Base-by-base conservation (phyloP, 2,888 invertebrate species). In the Myathropa florea region DNA sequence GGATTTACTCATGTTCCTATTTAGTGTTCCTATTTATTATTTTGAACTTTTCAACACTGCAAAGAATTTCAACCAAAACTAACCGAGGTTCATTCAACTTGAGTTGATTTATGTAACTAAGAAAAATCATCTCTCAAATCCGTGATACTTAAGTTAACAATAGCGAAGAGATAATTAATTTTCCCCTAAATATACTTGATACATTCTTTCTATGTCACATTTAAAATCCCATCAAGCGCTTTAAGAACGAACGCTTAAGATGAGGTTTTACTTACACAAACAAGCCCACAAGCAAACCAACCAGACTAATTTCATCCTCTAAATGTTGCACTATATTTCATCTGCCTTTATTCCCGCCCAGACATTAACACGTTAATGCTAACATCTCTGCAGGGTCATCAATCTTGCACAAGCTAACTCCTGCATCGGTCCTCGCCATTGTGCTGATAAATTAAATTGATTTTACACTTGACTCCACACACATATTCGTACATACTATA, bases 381-480 rank as follows among this genome's bases (percentile, higher is more conserved):
- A 46, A 46, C 46, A 46, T 46, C 46, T 46, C 46, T 46, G 46
- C 46, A 46, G 46, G 46, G 46, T 46, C 28, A 65, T 65, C 46
- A 65, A 65, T 65, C 46, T 65, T 65, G 46, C 14, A 23, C 24
- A 36, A 63, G 21, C 14, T n/a, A 24, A 26, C 64, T 39, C 24
- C 9, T 65, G 12, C 46, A 21, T 26, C 9, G n/a, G n/a, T n/a
- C 24, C 26, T 12, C 64, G 26, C 64, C 39, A 46, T 23, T 33
- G 46, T 18, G 65, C 46, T 65, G 65, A 65, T 65, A 75, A 75
- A 75, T 75, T 39, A 26, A 75, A 75, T 75, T 75, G 75, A 65
- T 75, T 67, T 67, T 59, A 23, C 76, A 67, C 75, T 75, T 53
- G 30, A 60, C 30, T 76, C 59, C 30, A 60, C 21, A 57, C 57